These are phyloP conservation scores for Ennomos fuscantarius DNA, from an alignment of 2,888 invertebrate species.

Conservation along the genomic window DNA sequence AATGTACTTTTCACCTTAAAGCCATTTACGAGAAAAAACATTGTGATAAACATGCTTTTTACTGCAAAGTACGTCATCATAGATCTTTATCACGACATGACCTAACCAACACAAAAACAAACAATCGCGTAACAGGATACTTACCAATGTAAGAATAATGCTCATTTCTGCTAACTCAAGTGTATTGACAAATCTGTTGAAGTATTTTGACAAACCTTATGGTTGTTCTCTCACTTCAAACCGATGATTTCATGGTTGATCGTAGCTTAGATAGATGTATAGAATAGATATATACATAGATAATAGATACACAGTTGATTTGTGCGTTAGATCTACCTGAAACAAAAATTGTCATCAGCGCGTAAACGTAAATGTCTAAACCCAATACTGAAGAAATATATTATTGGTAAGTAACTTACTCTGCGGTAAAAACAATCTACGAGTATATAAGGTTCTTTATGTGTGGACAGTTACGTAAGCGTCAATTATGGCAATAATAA, in stretches of 20 bases:
- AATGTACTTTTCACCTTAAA: too few relatives aligned
- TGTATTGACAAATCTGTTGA: conserved; percentile 15
- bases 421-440: too few relatives aligned
- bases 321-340: not conserved
- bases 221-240: conserved; percentile 8
- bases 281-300: not conserved
- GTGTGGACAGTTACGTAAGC: too few relatives aligned
- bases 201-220: conserved; percentile 14
- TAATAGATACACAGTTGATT: not conserved
- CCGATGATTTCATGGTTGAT: conserved; percentile 20
- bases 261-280: not conserved
- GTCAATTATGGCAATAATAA: too few relatives aligned
- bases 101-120: conserved; percentile 7
- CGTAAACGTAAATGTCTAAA: too few relatives aligned
- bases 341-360: too few relatives aligned
- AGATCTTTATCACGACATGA: conserved; percentile 7
- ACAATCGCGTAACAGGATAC: not conserved
- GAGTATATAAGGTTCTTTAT: too few relatives aligned
- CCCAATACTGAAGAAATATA: too few relatives aligned
- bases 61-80: not conserved
- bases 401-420: too few relatives aligned
- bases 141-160: conserved; percentile 1
- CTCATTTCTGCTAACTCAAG: conserved; percentile 5
- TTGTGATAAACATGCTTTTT: too few relatives aligned
- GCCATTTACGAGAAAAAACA: too few relatives aligned